These are phyloP conservation scores for Triplophysa tibetana DNA, from an alignment of 2,113 vertebrate genomes.

Conservation along the genomic window DNA sequence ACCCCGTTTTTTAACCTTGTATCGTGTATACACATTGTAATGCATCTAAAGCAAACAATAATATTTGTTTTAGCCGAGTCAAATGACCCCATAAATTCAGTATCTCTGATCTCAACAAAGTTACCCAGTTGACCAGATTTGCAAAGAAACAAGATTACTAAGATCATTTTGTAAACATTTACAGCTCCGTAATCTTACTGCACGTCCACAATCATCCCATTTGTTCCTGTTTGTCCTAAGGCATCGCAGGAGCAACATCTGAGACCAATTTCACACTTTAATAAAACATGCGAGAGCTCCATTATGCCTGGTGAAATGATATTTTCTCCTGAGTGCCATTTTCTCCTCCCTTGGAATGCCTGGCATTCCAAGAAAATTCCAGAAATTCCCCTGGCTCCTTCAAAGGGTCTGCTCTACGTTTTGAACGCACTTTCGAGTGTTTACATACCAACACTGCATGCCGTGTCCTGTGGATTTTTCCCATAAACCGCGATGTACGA, in stretches of 20 bases:
- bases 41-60: too few species aligned
- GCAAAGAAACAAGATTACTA: background rate
- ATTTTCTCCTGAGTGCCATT: slow-evolving; percentile 12
- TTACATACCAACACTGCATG: slow-evolving; percentile 25
- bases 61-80: too few species aligned
- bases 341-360: slow-evolving; percentile 28
- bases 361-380: slow-evolving; percentile 49
- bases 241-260: background rate
- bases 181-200: too few species aligned
- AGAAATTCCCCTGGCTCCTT: slow-evolving; percentile 39
- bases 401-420: slow-evolving; percentile 32
- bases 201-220: background rate
- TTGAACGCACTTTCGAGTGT: slow-evolving; percentile 30
- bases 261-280: background rate
- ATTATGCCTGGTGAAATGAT: background rate
- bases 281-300: background rate
- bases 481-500: slow-evolving; percentile 33
- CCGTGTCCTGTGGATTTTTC: slow-evolving; percentile 39
- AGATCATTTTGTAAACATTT: too few species aligned
- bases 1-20: too few species aligned
- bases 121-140: too few species aligned
- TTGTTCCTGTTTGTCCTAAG: background rate
- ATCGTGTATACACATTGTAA: too few species aligned
- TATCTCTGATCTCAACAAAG: too few species aligned
- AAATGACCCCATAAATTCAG: too few species aligned